Percentiles rank a stretch among this genome's conserved stretches.
These are phyloP conservation scores for Puffinus mauretanicus DNA, from an alignment of 2,113 vertebrate species.

Conservation along the genomic window DNA sequence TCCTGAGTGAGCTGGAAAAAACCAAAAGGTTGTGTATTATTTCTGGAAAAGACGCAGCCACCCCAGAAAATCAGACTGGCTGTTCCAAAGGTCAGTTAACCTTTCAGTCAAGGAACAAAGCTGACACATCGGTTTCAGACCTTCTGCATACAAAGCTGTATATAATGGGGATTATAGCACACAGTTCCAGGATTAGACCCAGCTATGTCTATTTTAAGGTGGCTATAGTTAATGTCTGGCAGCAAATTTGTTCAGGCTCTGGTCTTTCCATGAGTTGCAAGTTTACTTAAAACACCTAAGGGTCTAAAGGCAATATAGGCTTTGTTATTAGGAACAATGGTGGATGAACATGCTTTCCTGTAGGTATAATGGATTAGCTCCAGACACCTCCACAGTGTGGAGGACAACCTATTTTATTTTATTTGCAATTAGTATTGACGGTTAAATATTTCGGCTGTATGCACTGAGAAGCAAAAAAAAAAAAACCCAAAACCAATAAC, in stretches of 20 bases:
- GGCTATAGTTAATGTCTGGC: neutral
- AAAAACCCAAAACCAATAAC: neutral
- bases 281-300: slow-evolving; percentile 1
- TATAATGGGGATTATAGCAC: neutral
- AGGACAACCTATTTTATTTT: neutral
- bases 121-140: neutral
- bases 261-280: neutral
- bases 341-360: neutral
- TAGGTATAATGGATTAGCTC: neutral
- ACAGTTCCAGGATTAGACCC: neutral
- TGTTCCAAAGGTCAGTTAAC: neutral
- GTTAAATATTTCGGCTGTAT: neutral
- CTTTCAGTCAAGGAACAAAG: neutral
- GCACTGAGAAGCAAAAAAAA: neutral
- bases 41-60: neutral
- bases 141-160: neutral
- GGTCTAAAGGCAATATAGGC: neutral
- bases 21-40: neutral
- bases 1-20: neutral
- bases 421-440: neutral
- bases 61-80: neutral
- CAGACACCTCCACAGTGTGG: neutral
- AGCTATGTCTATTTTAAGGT: slow-evolving; percentile 15
- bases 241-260: neutral
- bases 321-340: neutral